phyloP scores from a whole-genome alignment of 2,113 vertebrate genomes.

The Thermophis baileyi region DNA sequence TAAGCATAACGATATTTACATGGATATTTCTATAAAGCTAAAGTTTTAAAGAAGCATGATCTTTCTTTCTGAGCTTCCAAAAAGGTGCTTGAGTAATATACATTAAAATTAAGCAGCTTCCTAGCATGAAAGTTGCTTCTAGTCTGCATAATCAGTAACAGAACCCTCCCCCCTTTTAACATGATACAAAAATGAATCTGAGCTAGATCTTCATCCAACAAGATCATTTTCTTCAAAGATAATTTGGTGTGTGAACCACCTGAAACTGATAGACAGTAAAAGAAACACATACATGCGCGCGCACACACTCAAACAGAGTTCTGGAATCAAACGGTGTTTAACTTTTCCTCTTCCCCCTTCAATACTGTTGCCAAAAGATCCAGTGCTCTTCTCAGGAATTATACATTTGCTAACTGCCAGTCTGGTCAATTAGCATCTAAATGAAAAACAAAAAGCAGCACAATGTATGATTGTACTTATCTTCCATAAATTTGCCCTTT shows the following conservation, averaged over 20 bases:
- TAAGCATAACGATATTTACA: constrained; percentile 89
- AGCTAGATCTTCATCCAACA: constrained; percentile 74
- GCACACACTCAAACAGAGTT: constrained; percentile 59
- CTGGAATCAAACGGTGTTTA: constrained; percentile 67
- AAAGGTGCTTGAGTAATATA: constrained; percentile 90
- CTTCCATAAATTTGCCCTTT: constrained; percentile 70
- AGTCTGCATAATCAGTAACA: constrained; percentile 79
- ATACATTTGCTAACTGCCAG: constrained; percentile 69
- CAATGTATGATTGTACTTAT: constrained; percentile 72
- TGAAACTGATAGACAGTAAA: constrained; percentile 67
- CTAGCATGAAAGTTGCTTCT: constrained; percentile 79
- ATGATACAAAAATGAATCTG: constrained; percentile 68
- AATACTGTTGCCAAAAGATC: constrained; percentile 68
- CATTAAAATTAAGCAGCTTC: constrained; percentile 82
- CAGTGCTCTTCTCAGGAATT: constrained; percentile 76
- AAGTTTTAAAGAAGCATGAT: constrained; percentile 81
- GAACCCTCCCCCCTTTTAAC: constrained; percentile 64
- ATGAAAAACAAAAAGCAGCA: constrained; percentile 77
- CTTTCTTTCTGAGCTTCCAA: constrained; percentile 80
- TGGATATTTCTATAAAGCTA: constrained; percentile 88
- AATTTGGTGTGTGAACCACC: constrained; percentile 65
- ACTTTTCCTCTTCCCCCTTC: constrained; percentile 59
- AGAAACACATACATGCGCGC: constrained; percentile 66
- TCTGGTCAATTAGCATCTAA: constrained; percentile 74
- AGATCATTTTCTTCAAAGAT: constrained; percentile 61